Evolutionary conservation across 53 echinoderm and acorn worm species (phyloP).

Genomic region (Echinarachnius parma): DNA sequence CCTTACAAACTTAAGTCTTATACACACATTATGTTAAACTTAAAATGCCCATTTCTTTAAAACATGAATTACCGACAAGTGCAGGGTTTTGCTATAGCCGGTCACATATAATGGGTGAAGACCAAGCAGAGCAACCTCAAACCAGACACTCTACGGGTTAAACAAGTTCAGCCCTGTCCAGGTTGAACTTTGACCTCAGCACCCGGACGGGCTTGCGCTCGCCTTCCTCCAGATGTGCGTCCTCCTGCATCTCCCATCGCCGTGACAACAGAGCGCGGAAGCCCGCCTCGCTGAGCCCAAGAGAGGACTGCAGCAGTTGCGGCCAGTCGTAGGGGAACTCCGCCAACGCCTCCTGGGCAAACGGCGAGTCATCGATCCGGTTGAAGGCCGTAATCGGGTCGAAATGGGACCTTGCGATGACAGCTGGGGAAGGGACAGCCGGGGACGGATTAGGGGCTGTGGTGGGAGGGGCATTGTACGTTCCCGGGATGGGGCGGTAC

Average conservation of each 20-base stretch:
- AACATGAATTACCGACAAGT: no score
- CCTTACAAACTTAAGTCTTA: no score
- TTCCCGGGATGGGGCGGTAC: not conserved
- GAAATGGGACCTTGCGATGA: conserved; percentile 25
- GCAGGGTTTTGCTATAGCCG: no score
- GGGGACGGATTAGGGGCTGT: not conserved
- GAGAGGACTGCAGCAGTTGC: conserved; percentile 71
- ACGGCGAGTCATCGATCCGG: conserved; percentile 40
- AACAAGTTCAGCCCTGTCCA: conserved; percentile 78
- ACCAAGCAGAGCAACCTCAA: no score
- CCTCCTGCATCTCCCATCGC: conserved; percentile 95
- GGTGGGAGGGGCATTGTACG: conserved; percentile 4
- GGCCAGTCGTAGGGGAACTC: conserved; percentile 77
- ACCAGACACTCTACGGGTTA: no score
- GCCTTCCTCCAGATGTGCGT: conserved; percentile 72
- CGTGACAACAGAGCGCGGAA: conserved; percentile 85
- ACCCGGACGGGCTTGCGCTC: conserved; percentile 85
- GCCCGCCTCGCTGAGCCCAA: conserved; percentile 84
- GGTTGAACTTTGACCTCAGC: conserved; percentile 70
- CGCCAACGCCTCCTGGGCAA: conserved; percentile 62
- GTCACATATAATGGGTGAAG: no score
- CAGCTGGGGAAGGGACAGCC: not conserved
- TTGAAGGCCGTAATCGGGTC: conserved; percentile 55
- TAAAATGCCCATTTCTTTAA: no score
- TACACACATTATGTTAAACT: no score